These are phyloP conservation scores for Chrysocyon brachyurus DNA, from an alignment of 2,797 vertebrate species.

Conservation along the genomic window DNA sequence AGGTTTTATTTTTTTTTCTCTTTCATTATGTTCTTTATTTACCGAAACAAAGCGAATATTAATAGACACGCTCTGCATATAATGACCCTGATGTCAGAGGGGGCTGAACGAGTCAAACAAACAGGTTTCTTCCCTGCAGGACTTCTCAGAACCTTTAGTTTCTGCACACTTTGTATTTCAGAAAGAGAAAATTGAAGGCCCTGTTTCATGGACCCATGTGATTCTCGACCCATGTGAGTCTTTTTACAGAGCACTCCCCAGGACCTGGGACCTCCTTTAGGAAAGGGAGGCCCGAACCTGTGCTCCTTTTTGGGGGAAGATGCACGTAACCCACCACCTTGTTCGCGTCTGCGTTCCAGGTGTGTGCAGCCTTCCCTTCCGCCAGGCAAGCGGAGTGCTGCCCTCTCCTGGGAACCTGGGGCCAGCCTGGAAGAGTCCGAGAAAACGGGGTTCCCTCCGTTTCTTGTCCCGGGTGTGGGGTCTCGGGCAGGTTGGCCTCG, in stretches of 20 bases:
- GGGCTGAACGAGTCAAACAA: background rate
- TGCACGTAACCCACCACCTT: background rate
- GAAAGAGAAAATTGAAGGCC: background rate
- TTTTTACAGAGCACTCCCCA: background rate
- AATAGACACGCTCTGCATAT: background rate
- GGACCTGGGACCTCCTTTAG: background rate
- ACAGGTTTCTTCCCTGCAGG: background rate
- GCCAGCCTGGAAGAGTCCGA: background rate
- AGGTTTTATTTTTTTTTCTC: background rate
- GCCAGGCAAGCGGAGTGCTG: background rate
- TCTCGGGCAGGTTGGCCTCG: background rate
- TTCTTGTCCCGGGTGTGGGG: background rate
- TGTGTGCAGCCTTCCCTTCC: background rate
- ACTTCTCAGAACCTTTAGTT: slow-evolving; percentile 14
- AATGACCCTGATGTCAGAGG: background rate
- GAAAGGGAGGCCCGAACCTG: background rate
- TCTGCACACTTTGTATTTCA: background rate
- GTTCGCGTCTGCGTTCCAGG: background rate
- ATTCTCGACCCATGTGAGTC: background rate
- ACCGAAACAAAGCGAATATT: background rate
- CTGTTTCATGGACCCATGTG: background rate
- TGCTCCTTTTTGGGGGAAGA: background rate
- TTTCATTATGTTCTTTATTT: background rate
- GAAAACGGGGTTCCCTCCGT: background rate
- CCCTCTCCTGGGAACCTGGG: background rate